These are phyloP conservation scores for Stenodera caucasica DNA, from an alignment of 2,888 invertebrate genomes.

Conservation along the genomic window DNA sequence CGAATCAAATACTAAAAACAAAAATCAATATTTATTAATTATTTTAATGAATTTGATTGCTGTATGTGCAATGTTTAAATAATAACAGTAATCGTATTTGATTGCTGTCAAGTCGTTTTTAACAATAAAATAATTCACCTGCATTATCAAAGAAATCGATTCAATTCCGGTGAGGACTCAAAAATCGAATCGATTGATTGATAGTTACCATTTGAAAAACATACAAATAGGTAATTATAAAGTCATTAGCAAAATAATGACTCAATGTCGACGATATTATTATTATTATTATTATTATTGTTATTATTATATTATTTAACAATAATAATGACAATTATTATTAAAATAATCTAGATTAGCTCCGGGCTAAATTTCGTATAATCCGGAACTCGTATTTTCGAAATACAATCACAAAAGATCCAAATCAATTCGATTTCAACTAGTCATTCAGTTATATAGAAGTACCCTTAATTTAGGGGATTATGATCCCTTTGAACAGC, in stretches of 20 bases:
- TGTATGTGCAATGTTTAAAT: not conserved
- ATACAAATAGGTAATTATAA: slow-evolving; percentile 20
- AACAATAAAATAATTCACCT: not conserved
- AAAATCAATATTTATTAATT: slow-evolving; percentile 6
- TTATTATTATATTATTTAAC: no score
- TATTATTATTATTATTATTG: not conserved
- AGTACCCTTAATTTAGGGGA: slow-evolving; percentile 4
- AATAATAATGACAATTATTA: no score
- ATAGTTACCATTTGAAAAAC: not conserved
- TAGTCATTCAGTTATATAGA: not conserved
- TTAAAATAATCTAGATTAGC: slow-evolving; percentile 11
- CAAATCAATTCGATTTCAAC: not conserved
- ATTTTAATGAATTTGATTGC: slow-evolving; percentile 4
- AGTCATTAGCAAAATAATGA: slow-evolving; percentile 22
- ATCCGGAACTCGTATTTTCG: slow-evolving; percentile 20
- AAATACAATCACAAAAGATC: not conserved
- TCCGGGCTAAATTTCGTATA: slow-evolving; percentile 21
- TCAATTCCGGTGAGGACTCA: not conserved
- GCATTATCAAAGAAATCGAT: slow-evolving; percentile 3
- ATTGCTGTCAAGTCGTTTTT: slow-evolving; percentile 1
- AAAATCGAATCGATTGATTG: not conserved
- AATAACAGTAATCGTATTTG: not conserved
- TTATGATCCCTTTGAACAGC: slow-evolving; percentile 6
- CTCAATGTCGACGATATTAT: slow-evolving; percentile 21
- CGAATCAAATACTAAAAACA: not conserved